Evolutionary conservation across 2,113 vertebrate genomes (phyloP), one percentile per base, ranked within the genome.

Genomic region (Callionymus lyra): DNA sequence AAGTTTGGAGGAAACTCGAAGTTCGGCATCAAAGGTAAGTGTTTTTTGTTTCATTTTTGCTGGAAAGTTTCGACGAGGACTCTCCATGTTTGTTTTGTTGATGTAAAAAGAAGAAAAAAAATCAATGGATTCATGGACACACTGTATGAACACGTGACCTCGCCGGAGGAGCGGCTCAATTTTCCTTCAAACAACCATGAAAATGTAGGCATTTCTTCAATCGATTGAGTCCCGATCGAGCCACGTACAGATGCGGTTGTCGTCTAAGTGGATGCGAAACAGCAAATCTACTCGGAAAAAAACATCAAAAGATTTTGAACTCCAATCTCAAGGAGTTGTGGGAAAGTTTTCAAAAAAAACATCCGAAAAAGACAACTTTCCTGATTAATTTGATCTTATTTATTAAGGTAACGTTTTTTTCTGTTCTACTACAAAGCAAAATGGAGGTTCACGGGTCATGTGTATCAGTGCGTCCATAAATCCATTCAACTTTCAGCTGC

Each of bases 21-120:
- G 75, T 97, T 99, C 81, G 94, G 94, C 70, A 93, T 99, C 86
- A 99, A 99, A 96, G 95, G 95, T 99, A 97, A 89, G 88, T 2
- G 9, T 8, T 41, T 5, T 14, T 6, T 9, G 10, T 41, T 10
- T 15, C 1, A 11, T n/a, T 27, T 27, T 27, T 27, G 4, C 21
- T 27, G 4, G 8, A 27, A 27, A 27, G 4, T 31, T 27, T 10
- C 9, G 15, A 9, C 2, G n/a, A 10, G 12, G 6, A 16, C 11
- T 11, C 10, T 10, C 14, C 6, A 35, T 10, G 16, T 16, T 16
- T 12, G 8, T 14, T n/a, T 2, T 12, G 16, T 13, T 10, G 32
- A 13, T 6, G 4, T 16, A n/a, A n/a, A n/a, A n/a, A n/a, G n/a
- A n/a, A n/a, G n/a, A n/a, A n/a, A n/a, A n/a, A n/a, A n/a, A n/a